Evolutionary conservation across 2,113 vertebrate genomes (phyloP).

Genomic region (Chamaea fasciata): DNA sequence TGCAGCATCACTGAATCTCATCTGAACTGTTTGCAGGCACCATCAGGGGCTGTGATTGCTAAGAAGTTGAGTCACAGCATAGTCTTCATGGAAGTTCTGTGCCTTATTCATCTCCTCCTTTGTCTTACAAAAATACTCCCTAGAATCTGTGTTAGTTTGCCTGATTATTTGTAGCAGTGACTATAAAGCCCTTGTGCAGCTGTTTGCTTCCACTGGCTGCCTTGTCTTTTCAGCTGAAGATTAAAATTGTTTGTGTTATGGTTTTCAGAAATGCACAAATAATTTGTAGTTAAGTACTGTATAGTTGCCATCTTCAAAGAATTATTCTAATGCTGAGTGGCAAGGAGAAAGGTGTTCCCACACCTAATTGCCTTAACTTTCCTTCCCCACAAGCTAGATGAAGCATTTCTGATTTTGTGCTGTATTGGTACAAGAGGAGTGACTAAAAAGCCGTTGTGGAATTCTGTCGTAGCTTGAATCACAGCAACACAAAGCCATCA

Average conservation of each 20-base stretch:
- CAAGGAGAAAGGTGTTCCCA: neutral
- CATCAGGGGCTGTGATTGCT: neutral
- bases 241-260: neutral
- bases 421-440: neutral
- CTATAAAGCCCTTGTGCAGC: neutral
- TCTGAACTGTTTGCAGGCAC: neutral
- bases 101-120: neutral
- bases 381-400: neutral
- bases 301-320: neutral
- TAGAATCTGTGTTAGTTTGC: neutral
- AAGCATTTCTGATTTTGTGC: slow-evolving; percentile 7
- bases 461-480: neutral
- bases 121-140: neutral
- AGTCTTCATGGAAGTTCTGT: neutral
- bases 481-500: neutral
- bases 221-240: neutral
- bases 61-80: neutral
- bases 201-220: neutral
- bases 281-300: neutral
- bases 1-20: neutral
- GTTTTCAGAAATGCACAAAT: slow-evolving; percentile 1
- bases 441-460: neutral
- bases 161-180: neutral
- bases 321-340: neutral
- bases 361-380: neutral